phyloP scores from a whole-genome alignment of 2,113 vertebrate species.

The Salvelinus namaycush region DNA sequence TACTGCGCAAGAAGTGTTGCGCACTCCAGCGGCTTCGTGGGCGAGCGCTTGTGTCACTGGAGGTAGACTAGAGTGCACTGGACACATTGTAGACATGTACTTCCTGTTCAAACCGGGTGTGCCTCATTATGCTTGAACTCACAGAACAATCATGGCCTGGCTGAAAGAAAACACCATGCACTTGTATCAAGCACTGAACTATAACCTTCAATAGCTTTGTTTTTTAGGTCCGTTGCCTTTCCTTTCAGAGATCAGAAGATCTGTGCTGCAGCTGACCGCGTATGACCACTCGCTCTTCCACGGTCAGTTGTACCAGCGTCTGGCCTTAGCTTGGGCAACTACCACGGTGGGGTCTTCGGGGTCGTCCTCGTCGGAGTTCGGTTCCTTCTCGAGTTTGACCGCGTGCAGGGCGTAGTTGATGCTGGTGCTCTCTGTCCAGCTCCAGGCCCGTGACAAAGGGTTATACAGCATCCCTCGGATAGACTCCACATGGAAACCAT shows the following conservation, averaged over 20 bases:
- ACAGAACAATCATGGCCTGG: neutral
- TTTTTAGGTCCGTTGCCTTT: neutral
- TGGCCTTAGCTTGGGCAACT: conserved; percentile 14
- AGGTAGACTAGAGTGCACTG: too few species aligned
- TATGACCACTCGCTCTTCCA: neutral
- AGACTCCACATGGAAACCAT: conserved; percentile 82
- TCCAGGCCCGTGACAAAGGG: conserved; percentile 83
- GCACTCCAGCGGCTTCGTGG: too few species aligned
- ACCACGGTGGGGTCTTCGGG: conserved; percentile 10
- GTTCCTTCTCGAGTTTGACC: conserved; percentile 65
- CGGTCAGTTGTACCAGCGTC: conserved; percentile 42
- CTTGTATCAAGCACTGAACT: neutral
- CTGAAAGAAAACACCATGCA: neutral
- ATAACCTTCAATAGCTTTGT: neutral
- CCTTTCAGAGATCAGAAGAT: neutral
- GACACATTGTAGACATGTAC: too few species aligned
- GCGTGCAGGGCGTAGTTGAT: conserved; percentile 92
- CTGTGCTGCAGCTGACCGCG: neutral
- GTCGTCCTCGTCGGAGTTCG: conserved; percentile 18
- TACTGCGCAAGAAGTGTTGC: too few species aligned
- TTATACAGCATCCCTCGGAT: conserved; percentile 91
- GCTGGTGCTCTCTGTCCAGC: conserved; percentile 80
- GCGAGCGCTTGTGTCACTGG: too few species aligned
- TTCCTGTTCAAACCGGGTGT: too few species aligned
- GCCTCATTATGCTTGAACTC: neutral